Base-by-base conservation (phyloP, 2,797 vertebrate species). In the Typhlichthys eigenmanni region DNA sequence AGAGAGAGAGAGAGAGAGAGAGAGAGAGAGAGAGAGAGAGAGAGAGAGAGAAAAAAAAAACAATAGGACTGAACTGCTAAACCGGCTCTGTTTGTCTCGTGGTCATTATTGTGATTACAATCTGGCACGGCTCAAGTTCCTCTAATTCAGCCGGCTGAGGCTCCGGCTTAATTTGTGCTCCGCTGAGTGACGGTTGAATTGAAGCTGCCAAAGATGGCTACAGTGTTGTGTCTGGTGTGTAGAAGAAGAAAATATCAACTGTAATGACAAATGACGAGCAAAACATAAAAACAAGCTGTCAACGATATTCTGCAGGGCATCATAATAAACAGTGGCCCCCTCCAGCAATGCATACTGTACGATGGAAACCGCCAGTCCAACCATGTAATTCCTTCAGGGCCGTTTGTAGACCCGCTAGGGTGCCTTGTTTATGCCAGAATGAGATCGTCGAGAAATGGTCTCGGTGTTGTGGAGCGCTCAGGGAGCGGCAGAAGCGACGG, bases 81-180 rank as follows among this genome's bases (percentile, higher is more conserved):
- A 81, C 84, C 75, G 72, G 72, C 73, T 71, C 86, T 88, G 89
- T 89, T 89, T 91, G 87, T 88, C 79, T 70, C 70, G 72, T 76
- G 68, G 85, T 92, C 85, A 87, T 92, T 92, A 91, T 91, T 87
- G 89, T 91, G 89, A 91, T 92, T 92, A 86, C 84, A 91, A 92
- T 91, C 90, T 90, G 75, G 73, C 85, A 74, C 72, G 70, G 88
- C 85, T 92, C 84, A 76, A 83, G 85, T 92, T 91, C 75, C 89
- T 62, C 84, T 90, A 90, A 88, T 88, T 90, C 77, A 56, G 64
- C 60, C 76, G 66, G 73, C 87, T 79, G 78, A 87, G 85, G 81
- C 85, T 88, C 65, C 66, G 73, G 78, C 82, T 83, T 79, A 91
- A 91, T 92, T 92, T 91, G 89, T 87, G 73, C 84, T 72, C 74